Base-by-base conservation (phyloP, 30 jellyfish, hydroid and myxozoan species). In the Pseudorhiza aurosa region DNA sequence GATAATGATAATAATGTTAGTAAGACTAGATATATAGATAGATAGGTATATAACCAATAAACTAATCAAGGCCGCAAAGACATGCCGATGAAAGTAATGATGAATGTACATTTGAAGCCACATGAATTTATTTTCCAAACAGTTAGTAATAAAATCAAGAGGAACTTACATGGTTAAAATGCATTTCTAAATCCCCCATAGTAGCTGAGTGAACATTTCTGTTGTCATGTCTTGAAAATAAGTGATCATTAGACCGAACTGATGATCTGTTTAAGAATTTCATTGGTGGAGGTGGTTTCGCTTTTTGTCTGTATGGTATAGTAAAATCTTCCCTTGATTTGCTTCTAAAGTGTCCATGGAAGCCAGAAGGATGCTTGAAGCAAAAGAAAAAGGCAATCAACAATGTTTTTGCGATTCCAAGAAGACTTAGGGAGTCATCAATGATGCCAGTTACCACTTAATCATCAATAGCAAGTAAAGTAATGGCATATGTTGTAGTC, bases 331-430 rank as follows among this genome's bases (percentile, higher is more conserved):
- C 59, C 35, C 97, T 55, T 19, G 91, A 69, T 33, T 90, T 90
- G 80, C 95, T 75, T 49, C 97, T 49, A 65, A 76, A 83, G 68
- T 90, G 97, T 18, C 97, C 97, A 90, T 90, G 97, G 72, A 43
- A 90, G 17, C 97, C 94, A 65, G 94, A 65, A 26, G 97, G 96
- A 79, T 22, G 77, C 97, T 90, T 73, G 46, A 71, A 58, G 25
- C n/a, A 83, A 26, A 35, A 1, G 4, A 12, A 49, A 49, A 4
- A 49, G 63, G 11, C 22, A 4, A 12, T 49, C n/a, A n/a, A n/a
- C n/a, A n/a, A n/a, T n/a, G n/a, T n/a, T n/a, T n/a, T n/a, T n/a
- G n/a, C n/a, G n/a, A n/a, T n/a, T n/a, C n/a, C n/a, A n/a, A n/a
- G n/a, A n/a, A n/a, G n/a, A n/a, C n/a, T n/a, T n/a, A n/a, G n/a